Base-by-base conservation (phyloP, 2,113 vertebrate species). In the Philantomba maxwellii region DNA sequence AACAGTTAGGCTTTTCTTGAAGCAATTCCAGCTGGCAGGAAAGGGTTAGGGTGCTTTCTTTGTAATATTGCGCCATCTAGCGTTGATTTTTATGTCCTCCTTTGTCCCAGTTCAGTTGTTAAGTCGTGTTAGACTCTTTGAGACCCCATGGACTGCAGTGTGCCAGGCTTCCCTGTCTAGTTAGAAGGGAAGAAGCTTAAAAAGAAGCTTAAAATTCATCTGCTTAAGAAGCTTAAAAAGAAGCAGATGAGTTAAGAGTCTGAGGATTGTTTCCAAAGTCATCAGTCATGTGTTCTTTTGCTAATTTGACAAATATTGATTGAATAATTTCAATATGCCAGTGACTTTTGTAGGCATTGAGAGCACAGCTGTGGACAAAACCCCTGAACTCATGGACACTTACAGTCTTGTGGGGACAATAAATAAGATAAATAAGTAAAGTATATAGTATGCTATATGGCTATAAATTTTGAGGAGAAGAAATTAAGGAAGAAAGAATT, bases 31-130 rank as follows among this genome's bases (percentile, higher is more conserved):
- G 23, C n/a, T 17, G 28, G 45, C 51, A 33, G 85, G n/a, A 23
- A 33, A 47, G 49, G 25, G 28, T 26, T 51, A 9, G 1, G 26
- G 47, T 53, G 11, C 78, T 92, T 96, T 87, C 62, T 58, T 81
- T 89, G 81, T 90, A 43, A 25, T 30, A 9, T 51, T 55, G 21
- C 0, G 43, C 95, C 97, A 95, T 49, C 97, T 97, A 97, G 93
- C 88, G 97, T 66, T 87, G 39, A 33, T 23, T 73, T 7, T 28
- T 16, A 26, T 70, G 45, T 75, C 55, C 23, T 91, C 51, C 47
- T 86, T 53, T 47, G 36, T 89, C 6, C 75, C 66, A 33, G 36
- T 19, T 39, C 36, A 26, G 70, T 7, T 25, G 36, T 23, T 26
- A 43, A 43, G 36, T 43, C 6, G 2, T 14, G 36, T 26, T 4